phyloP scores from a whole-genome alignment of 1,140 invertebrate genomes.

The Trypoxylus dichotomus region DNA sequence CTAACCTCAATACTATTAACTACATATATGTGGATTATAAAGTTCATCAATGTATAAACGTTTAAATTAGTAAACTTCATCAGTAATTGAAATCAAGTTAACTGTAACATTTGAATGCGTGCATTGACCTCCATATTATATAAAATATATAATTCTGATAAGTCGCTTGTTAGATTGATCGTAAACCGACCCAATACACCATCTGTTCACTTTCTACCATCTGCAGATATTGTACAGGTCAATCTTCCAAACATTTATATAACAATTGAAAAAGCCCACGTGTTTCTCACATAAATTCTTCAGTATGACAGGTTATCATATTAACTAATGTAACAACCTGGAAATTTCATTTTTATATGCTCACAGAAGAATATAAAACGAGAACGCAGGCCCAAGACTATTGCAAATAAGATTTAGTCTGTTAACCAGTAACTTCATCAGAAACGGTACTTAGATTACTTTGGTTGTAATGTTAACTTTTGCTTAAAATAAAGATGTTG shows the following conservation, averaged over 20 bases:
- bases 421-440: conserved; percentile 31
- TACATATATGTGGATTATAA: not conserved
- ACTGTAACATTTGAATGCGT: not conserved
- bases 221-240: conserved; percentile 29
- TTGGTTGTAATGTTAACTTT: conserved; percentile 32
- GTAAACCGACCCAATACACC: conserved; percentile 23
- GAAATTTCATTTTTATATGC: conserved; percentile 18
- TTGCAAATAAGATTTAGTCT: conserved; percentile 23
- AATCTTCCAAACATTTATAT: not conserved
- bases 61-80: not conserved
- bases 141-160: conserved; percentile 17
- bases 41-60: not conserved
- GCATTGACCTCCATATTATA: conserved; percentile 13
- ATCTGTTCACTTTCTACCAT: conserved; percentile 27
- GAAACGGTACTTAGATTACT: conserved; percentile 30
- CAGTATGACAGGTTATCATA: not conserved
- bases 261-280: not conserved
- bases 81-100: not conserved
- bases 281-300: conserved; percentile 30
- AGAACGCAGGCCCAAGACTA: conserved; percentile 12
- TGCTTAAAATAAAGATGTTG: conserved; percentile 24
- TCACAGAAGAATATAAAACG: conserved; percentile 14
- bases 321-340: not conserved
- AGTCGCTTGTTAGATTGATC: conserved; percentile 26
- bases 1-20: not conserved